Conservation (phyloP, 2,797 vertebrate species). For the Syndactyla subalaris region DNA sequence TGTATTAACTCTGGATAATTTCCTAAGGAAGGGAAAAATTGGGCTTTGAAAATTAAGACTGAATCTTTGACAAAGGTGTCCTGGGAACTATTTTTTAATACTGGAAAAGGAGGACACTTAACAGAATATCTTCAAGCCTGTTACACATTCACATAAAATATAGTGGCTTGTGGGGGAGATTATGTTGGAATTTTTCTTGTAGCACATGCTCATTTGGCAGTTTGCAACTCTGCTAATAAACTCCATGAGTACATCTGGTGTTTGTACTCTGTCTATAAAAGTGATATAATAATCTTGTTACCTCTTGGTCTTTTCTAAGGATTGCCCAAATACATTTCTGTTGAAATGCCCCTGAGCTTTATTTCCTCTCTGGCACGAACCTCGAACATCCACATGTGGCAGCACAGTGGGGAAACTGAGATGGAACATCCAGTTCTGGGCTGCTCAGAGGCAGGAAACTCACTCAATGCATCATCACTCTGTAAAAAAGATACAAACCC, state of each 20-base stretch:
- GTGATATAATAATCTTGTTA: not conserved
- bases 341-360: not conserved
- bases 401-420: not conserved
- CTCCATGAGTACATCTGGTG: not conserved
- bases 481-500: not conserved
- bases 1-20: not conserved
- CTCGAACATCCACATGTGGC: not conserved
- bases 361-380: not conserved
- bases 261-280: not conserved
- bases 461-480: not conserved
- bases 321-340: not conserved
- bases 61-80: not conserved
- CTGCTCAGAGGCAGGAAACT: not conserved
- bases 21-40: not conserved
- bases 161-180: fast-evolving
- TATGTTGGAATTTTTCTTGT: not conserved
- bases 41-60: not conserved
- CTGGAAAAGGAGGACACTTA: not conserved
- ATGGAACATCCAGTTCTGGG: not conserved
- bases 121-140: not conserved
- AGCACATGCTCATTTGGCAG: not conserved
- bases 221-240: not conserved
- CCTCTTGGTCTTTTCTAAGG: not conserved
- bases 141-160: not conserved
- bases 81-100: not conserved